A percentile compares a stretch with the other conserved stretches of the same genome.
Conservation (phyloP, 2,797 vertebrate genomes). For the Glyptemys insculpta region DNA sequence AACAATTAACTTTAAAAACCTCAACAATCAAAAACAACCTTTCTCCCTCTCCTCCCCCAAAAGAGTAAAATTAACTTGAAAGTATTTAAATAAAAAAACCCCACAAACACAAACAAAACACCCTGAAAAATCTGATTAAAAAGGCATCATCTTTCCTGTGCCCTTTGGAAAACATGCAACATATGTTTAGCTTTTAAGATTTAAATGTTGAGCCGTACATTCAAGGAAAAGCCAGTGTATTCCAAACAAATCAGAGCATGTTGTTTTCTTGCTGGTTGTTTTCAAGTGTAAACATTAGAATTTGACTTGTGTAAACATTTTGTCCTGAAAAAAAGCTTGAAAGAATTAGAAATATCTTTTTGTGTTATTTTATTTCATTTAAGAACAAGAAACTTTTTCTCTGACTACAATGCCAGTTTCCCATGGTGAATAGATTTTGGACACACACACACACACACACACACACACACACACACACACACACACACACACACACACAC, state of each 20-base stretch:
- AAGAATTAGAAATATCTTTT: background rate
- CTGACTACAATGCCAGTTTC: background rate
- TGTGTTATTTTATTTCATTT: background rate
- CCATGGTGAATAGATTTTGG: background rate
- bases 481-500: background rate
- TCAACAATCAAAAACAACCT: no score
- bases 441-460: background rate
- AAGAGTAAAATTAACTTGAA: background rate
- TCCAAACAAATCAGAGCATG: background rate
- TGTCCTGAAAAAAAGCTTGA: background rate
- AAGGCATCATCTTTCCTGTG: fast-evolving
- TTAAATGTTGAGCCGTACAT: background rate
- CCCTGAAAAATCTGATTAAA: background rate
- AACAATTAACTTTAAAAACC: no score
- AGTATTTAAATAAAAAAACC: background rate
- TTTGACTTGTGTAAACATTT: background rate
- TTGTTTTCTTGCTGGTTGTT: background rate
- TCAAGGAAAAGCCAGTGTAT: background rate
- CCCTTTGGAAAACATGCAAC: fast-evolving
- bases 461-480: no score
- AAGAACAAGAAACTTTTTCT: background rate
- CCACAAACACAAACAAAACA: background rate
- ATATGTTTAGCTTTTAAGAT: background rate
- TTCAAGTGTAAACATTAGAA: background rate
- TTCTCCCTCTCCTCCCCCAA: background rate